A percentile compares a stretch with the other conserved stretches of the same genome.
phyloP scores from a whole-genome alignment of 2,797 vertebrate species.

The Kryptopterus vitreolus region DNA sequence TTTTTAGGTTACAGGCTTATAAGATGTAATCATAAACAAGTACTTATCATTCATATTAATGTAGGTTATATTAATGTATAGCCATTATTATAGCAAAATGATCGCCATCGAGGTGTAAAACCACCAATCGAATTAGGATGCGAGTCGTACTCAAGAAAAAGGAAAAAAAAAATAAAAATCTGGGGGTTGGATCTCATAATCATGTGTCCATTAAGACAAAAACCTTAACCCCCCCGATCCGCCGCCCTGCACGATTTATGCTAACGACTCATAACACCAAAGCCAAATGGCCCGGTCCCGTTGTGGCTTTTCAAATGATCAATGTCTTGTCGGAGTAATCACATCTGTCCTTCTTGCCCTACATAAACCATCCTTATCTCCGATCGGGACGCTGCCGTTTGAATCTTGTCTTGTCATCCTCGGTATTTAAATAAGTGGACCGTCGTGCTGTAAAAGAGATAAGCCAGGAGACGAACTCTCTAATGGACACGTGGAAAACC shows the following conservation, averaged over 20 bases:
- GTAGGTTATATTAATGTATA: too few species aligned
- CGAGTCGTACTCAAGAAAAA: too few species aligned
- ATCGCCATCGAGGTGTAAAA: too few species aligned
- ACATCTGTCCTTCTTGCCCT: constrained; percentile 4
- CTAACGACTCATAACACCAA: constrained; percentile 10
- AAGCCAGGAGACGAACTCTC: constrained; percentile 42
- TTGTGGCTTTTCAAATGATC: constrained; percentile 14
- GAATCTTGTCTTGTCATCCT: constrained; percentile 36
- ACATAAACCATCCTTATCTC: constrained; percentile 24
- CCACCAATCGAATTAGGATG: too few species aligned
- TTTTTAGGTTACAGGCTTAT: too few species aligned
- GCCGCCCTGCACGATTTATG: background rate
- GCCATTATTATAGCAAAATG: too few species aligned
- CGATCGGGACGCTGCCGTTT: background rate
- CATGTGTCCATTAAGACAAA: background rate
- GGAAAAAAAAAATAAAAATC: background rate
- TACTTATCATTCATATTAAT: too few species aligned
- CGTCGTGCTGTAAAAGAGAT: constrained; percentile 38
- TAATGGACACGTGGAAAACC: constrained; percentile 67
- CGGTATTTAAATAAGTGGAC: constrained; percentile 52
- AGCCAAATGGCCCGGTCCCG: constrained; percentile 16
- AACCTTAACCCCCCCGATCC: background rate
- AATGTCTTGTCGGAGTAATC: constrained; percentile 13
- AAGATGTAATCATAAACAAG: too few species aligned
- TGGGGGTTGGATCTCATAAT: background rate